phyloP scores from a whole-genome alignment of 2,797 vertebrate genomes.

The Sebastes kiyomatsui region DNA sequence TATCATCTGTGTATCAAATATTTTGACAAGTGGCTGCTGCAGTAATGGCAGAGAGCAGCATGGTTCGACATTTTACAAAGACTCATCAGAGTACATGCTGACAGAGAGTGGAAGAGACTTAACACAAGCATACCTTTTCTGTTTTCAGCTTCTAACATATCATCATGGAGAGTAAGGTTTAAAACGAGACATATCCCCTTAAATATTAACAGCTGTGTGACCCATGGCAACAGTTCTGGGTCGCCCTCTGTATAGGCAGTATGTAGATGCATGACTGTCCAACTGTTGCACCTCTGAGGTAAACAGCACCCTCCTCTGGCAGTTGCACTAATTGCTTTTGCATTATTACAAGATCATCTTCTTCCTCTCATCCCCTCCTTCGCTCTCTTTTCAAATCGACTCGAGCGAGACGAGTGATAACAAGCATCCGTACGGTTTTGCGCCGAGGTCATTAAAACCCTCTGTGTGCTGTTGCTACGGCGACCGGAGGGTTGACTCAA shows the following conservation, averaged over 20 bases:
- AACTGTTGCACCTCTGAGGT: constrained; percentile 39
- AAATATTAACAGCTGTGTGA: neutral
- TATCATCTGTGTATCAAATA: neutral
- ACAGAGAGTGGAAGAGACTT: neutral
- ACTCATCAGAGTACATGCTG: neutral
- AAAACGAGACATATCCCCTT: neutral
- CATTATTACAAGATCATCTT: neutral
- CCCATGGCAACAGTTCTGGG: neutral
- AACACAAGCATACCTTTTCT: neutral
- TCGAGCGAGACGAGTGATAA: constrained; percentile 14
- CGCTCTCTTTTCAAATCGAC: neutral
- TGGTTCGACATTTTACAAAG: constrained; percentile 19
- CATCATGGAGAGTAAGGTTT: neutral
- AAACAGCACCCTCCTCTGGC: constrained; percentile 67
- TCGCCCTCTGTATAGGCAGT: neutral
- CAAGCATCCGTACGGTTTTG: neutral
- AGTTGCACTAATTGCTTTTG: neutral
- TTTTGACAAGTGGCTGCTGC: neutral
- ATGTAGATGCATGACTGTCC: neutral
- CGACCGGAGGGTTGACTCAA: constrained; percentile 17
- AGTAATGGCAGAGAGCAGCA: neutral
- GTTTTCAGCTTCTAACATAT: neutral
- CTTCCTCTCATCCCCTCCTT: neutral
- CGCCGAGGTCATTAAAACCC: constrained; percentile 13
- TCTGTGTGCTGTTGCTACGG: constrained; percentile 42